Conservation (phyloP, 1,140 invertebrate species). For the Hycleus cichorii region DNA sequence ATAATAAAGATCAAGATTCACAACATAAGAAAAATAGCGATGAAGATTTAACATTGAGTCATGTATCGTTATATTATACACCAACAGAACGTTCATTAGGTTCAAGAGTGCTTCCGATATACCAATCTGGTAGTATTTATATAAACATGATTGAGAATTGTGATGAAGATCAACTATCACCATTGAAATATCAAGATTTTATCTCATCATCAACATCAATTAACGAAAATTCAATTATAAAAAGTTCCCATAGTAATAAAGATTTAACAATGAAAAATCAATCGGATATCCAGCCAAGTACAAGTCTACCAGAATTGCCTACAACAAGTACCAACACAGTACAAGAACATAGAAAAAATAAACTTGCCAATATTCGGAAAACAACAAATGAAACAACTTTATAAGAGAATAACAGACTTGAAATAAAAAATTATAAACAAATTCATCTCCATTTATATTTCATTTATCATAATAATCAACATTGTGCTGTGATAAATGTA, state of each 20-base stretch:
- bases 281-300: conserved; percentile 13
- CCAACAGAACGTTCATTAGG: conserved; percentile 55
- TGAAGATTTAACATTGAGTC: conserved; percentile 50
- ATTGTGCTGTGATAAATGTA: conserved; percentile 8
- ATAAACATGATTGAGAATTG: no score
- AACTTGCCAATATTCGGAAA: no score
- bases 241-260: conserved; percentile 4
- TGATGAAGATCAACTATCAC: neutral
- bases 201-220: no score
- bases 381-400: no score
- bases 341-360: neutral
- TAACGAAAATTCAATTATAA: neutral
- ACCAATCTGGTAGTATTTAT: no score
- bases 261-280: conserved; percentile 1
- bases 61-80: conserved; percentile 69
- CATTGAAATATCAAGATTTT: no score
- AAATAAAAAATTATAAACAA: no score
- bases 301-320: conserved; percentile 23
- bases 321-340: neutral
- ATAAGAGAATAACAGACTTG: no score
- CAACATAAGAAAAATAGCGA: no score
- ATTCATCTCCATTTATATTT: no score
- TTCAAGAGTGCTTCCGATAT: conserved; percentile 16
- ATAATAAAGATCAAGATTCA: conserved; percentile 12
- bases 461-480: neutral